Base-by-base conservation (phyloP, 2,113 vertebrate genomes). In the Acanthochromis polyacanthus region DNA sequence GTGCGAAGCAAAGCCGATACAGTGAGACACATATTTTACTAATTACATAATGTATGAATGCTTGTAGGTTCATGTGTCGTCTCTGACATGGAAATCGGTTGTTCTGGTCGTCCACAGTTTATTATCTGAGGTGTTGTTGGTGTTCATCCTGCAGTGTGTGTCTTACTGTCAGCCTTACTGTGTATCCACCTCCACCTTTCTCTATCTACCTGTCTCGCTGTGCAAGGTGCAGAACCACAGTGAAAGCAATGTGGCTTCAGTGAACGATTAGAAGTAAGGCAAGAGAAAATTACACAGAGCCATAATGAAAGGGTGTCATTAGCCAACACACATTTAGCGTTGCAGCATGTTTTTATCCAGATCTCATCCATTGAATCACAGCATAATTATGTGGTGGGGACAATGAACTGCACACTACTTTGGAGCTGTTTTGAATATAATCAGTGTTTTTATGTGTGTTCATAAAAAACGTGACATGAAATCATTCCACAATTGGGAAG, bases 41-140 rank as follows among this genome's bases (percentile, higher is more conserved):
- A 83, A 82, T 79, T 86, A 81, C 50, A 51, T 59, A 60, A 4
- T 63, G 16, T 53, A 69, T 53, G 20, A 36, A n/a, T 79, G 69
- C 78, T 52, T 68, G 75, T 71, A 57, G 65, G 78, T 64, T 53
- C 14, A 30, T 32, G 1, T 40, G 28, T 75, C 45, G 23, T 46
- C 28, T 64, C 51, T 28, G 51, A 63, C 57, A 45, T 63, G n/a
- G 15, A 38, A 46, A 55, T 43, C 30, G 40, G 15, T 7, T 48
- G 30, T n/a, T 25, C 22, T 14, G 10, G 12, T 25, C 1, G 46
- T 61, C 28, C 17, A 17, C 19, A 23, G 20, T 78, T 64, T 70
- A 70, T 52, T 20, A 80, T 72, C 15, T 70, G 10, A 62, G 23
- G 52, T 51, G 58, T 62, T 25, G 20, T 19, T 30, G 48, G 56